Conservation (phyloP, 2,888 invertebrate genomes). For the Gymnosoma rotundatum region DNA sequence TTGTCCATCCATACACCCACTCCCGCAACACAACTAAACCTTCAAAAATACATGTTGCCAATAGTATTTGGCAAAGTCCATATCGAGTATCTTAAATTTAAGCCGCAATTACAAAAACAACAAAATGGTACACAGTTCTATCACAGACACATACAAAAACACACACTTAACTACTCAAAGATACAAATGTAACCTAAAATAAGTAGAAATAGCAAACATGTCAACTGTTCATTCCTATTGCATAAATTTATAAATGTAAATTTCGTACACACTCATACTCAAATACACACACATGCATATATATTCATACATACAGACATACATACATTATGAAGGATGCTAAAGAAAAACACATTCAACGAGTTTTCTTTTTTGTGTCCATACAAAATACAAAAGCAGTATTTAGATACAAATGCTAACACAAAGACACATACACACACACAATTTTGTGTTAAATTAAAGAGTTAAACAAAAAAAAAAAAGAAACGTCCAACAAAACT, state of each 20-base stretch:
- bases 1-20: neutral
- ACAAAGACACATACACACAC: too few relatives aligned
- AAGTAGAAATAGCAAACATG: slow-evolving; percentile 22
- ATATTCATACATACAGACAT: neutral
- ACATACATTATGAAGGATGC: neutral
- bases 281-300: neutral
- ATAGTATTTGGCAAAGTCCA: slow-evolving; percentile 39
- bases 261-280: neutral
- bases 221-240: slow-evolving; percentile 20
- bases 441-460: slow-evolving; percentile 1
- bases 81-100: slow-evolving; percentile 41
- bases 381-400: neutral
- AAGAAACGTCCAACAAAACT: neutral
- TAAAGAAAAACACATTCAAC: neutral
- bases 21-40: neutral
- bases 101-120: slow-evolving; percentile 30
- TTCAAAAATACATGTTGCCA: slow-evolving; percentile 16
- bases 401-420: neutral
- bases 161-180: neutral
- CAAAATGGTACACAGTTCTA: neutral
- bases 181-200: slow-evolving; percentile 29
- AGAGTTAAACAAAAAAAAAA: slow-evolving; percentile 6
- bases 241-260: slow-evolving; percentile 8
- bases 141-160: neutral
- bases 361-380: neutral